These are phyloP conservation scores for Bombus affinis DNA, from an alignment of 1,140 invertebrate species.

Conservation along the genomic window DNA sequence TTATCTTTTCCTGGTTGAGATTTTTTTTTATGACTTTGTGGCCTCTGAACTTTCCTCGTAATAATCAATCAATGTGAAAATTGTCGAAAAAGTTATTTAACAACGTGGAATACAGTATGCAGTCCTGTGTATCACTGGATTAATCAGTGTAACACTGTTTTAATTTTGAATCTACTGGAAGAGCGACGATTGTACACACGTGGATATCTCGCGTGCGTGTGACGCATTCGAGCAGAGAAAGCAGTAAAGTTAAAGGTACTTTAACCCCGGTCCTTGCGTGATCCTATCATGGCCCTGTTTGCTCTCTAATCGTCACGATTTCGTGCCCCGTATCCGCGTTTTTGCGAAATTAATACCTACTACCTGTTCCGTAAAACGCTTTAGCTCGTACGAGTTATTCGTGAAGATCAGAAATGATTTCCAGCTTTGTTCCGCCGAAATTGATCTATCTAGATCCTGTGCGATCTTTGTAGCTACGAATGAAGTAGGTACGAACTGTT, in stretches of 20 bases:
- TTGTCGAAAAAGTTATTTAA: too few relatives aligned
- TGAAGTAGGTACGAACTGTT: too few relatives aligned
- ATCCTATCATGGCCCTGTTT: slow-evolving; percentile 43
- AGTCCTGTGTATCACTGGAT: not conserved
- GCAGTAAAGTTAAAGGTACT: slow-evolving; percentile 11
- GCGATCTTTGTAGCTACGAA: not conserved
- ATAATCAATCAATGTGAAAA: not conserved
- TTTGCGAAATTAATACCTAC: slow-evolving; percentile 20
- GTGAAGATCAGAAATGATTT: too few relatives aligned
- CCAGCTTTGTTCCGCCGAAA: not conserved
- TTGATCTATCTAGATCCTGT: not conserved
- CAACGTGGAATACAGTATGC: not conserved
- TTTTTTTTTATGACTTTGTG: too few relatives aligned
- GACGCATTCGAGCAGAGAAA: not conserved
- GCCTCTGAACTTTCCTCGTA: not conserved
- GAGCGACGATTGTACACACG: slow-evolving; percentile 29
- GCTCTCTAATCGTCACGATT: slow-evolving; percentile 33
- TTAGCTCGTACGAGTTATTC: not conserved
- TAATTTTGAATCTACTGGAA: not conserved
- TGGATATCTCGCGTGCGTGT: slow-evolving; percentile 8
- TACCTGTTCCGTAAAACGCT: not conserved
- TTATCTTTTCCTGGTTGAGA: too few relatives aligned
- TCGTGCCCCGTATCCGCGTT: slow-evolving; percentile 17
- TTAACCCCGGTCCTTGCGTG: slow-evolving; percentile 53
- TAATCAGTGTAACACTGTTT: not conserved